These are phyloP conservation scores for Caenorhabditis sp. DNA, from an alignment of 2,888 invertebrate species.

Conservation along the genomic window DNA sequence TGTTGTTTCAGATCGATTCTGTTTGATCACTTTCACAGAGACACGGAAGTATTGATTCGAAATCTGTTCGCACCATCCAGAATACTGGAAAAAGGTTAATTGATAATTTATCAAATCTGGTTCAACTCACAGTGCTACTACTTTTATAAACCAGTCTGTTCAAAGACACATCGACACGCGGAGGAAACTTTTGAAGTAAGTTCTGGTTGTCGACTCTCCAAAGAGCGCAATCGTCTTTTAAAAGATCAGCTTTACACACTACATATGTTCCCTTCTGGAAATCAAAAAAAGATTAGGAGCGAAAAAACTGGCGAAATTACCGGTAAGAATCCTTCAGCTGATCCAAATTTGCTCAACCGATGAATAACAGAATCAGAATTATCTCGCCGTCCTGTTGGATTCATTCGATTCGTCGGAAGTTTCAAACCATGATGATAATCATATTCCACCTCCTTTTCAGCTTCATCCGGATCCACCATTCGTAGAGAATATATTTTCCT, in stretches of 20 bases:
- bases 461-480: neutral
- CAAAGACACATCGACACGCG: conserved; percentile 28
- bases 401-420: neutral
- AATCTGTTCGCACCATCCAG: conserved; percentile 70
- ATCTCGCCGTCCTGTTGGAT: neutral
- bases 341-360: conserved; percentile 46
- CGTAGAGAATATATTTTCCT: neutral
- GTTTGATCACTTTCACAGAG: conserved; percentile 47
- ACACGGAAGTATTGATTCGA: conserved; percentile 60
- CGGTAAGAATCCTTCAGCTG: conserved; percentile 49
- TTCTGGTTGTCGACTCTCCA: conserved; percentile 71
- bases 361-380: conserved; percentile 20
- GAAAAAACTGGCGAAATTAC: conserved; percentile 24
- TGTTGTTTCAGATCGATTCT: conserved; percentile 57
- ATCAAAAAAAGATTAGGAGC: neutral
- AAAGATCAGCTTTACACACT: conserved; percentile 63
- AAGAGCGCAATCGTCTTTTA: conserved; percentile 63
- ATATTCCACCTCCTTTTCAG: neutral
- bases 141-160: conserved; percentile 51
- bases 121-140: conserved; percentile 51
- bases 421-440: neutral
- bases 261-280: conserved; percentile 67
- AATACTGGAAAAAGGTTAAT: conserved; percentile 55
- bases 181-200: conserved; percentile 68
- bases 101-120: neutral